Evolutionary conservation across 2,113 vertebrate genomes (phyloP).

Genomic region (Otolemur garnettii): DNA sequence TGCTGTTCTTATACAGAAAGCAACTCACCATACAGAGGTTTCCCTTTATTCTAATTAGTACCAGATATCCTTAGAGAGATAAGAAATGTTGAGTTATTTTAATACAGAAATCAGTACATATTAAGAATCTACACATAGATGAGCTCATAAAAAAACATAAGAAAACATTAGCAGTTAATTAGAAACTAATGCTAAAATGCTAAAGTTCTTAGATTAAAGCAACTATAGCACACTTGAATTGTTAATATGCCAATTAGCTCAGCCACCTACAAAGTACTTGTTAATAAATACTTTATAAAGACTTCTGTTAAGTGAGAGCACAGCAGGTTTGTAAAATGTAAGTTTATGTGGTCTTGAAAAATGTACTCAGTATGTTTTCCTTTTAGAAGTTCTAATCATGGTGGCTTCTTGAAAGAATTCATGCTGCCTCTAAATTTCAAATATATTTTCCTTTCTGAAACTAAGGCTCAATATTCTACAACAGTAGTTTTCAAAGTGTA

Average conservation of each 20-base stretch:
- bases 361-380: slow-evolving; percentile 23
- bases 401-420: slow-evolving; percentile 55
- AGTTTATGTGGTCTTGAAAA: slow-evolving; percentile 63
- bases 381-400: slow-evolving; percentile 54
- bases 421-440: slow-evolving; percentile 51
- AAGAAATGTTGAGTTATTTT: slow-evolving; percentile 64
- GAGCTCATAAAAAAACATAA: slow-evolving; percentile 66
- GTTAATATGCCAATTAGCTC: slow-evolving; percentile 76
- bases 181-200: slow-evolving; percentile 78
- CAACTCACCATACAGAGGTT: slow-evolving; percentile 22
- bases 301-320: slow-evolving; percentile 55
- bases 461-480: background rate
- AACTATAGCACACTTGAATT: slow-evolving; percentile 78
- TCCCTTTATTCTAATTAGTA: slow-evolving; percentile 51
- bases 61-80: slow-evolving; percentile 48
- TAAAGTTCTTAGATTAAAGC: slow-evolving; percentile 73
- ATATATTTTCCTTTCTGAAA: slow-evolving; percentile 10
- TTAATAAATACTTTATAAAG: slow-evolving; percentile 67
- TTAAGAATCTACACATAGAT: slow-evolving; percentile 70
- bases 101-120: slow-evolving; percentile 56
- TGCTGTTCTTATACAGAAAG: background rate
- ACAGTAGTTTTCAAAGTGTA: background rate
- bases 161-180: slow-evolving; percentile 81
- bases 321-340: slow-evolving; percentile 69
- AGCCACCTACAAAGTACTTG: slow-evolving; percentile 70